Evolutionary conservation across 2,113 vertebrate species (phyloP).

Genomic region (Echinops telfairi): DNA sequence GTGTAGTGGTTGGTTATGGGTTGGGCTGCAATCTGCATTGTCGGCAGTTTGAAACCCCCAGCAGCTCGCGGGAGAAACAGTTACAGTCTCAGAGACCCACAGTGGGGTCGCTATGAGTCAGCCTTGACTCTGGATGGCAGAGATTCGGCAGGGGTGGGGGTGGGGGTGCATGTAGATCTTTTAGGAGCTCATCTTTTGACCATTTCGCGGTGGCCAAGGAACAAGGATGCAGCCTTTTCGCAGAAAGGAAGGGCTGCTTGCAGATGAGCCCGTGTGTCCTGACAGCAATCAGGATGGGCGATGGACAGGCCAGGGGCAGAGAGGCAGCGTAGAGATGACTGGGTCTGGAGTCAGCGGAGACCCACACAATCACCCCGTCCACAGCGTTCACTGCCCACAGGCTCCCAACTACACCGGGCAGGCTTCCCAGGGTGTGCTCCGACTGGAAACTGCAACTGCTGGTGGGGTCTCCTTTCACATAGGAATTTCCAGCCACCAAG

Average conservation of each 20-base stretch:
- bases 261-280: rapidly evolving
- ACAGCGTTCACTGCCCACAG: background rate
- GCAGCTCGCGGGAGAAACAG: no score
- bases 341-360: background rate
- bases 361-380: background rate
- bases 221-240: background rate
- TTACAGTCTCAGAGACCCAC: no score
- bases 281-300: background rate
- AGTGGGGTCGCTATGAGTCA: no score
- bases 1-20: no score
- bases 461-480: slow-evolving; percentile 57
- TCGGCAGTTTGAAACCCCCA: no score
- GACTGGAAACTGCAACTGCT: slow-evolving; percentile 63
- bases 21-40: no score
- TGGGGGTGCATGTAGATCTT: no score
- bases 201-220: background rate
- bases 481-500: slow-evolving; percentile 69
- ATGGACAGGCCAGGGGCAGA: background rate
- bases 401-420: background rate
- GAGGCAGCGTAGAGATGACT: background rate
- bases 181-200: background rate
- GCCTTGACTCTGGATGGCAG: no score
- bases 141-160: no score
- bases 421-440: slow-evolving; percentile 55
- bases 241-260: background rate